Evolutionary conservation across 2,888 invertebrate species (phyloP).

Genomic region (Neoascia interrupta): DNA sequence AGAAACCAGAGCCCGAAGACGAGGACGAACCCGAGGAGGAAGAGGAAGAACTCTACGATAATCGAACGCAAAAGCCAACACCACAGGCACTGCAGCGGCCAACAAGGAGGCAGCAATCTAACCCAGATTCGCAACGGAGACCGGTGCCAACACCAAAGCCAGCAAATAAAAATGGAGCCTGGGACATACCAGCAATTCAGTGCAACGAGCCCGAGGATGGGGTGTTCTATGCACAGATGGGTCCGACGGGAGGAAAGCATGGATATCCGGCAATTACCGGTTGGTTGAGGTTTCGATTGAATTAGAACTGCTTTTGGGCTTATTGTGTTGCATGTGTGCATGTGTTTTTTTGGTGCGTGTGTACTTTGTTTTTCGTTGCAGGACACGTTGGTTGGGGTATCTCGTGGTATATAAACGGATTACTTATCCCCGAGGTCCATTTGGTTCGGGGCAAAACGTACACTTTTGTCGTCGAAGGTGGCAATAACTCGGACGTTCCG

Average conservation of each 20-base stretch:
- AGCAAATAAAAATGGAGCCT: conserved; percentile 83
- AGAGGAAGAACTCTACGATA: conserved; percentile 73
- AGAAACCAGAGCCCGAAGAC: conserved; percentile 77
- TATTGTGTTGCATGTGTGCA: conserved; percentile 26
- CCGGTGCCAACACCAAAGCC: conserved; percentile 84
- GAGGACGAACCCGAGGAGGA: conserved; percentile 71
- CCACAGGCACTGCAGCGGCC: conserved; percentile 74
- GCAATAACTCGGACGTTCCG: conserved; percentile 87
- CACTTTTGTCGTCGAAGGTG: conserved; percentile 93
- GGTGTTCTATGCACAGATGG: conserved; percentile 95
- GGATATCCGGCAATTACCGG: conserved; percentile 95
- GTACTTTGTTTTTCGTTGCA: conserved; percentile 75
- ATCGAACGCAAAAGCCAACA: conserved; percentile 70
- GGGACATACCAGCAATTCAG: conserved; percentile 94
- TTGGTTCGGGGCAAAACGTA: conserved; percentile 92
- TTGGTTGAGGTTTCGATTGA: conserved; percentile 75
- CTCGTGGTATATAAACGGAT: conserved; percentile 96
- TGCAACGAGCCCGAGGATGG: conserved; percentile 95
- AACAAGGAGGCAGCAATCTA: conserved; percentile 73
- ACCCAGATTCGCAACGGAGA: conserved; percentile 71
- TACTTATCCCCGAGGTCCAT: conserved; percentile 94
- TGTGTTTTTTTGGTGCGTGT: conserved; percentile 19
- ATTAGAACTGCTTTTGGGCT: conserved; percentile 22
- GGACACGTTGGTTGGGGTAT: conserved; percentile 97
- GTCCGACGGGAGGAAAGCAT: conserved; percentile 93